Conservation (phyloP, 2,888 invertebrate genomes). For the Scaptomyza cyrtandrae region DNA sequence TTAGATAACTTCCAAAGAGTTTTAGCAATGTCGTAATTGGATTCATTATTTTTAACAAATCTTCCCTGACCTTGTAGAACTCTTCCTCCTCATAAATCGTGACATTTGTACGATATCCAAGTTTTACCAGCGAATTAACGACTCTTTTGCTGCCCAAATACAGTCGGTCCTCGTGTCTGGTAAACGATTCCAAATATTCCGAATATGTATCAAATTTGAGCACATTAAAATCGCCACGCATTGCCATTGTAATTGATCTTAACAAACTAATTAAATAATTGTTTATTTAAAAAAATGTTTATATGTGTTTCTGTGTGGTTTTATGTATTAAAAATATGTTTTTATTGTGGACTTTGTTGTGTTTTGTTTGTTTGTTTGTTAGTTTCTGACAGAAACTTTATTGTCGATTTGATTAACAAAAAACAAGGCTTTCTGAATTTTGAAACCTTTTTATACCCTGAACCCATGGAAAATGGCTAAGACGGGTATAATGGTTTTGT, state of each 20-base stretch:
- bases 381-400: background rate
- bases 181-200: slow-evolving; percentile 92
- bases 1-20: slow-evolving; percentile 87
- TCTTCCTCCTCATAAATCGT: slow-evolving; percentile 86
- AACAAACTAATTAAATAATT: background rate
- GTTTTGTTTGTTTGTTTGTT: background rate
- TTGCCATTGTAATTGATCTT: slow-evolving; percentile 9
- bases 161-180: slow-evolving; percentile 89
- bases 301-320: background rate
- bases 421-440: no score
- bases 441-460: no score
- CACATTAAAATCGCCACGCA: slow-evolving; percentile 48
- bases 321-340: no score
- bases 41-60: slow-evolving; percentile 86
- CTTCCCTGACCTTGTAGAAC: slow-evolving; percentile 86
- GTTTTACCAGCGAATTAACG: slow-evolving; percentile 89
- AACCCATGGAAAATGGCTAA: no score
- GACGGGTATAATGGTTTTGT: no score
- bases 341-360: background rate
- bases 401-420: background rate
- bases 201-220: slow-evolving; percentile 86
- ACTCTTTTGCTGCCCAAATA: slow-evolving; percentile 90
- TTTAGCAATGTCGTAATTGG: slow-evolving; percentile 84
- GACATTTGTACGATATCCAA: slow-evolving; percentile 88
- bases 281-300: background rate